A percentile compares a stretch with the other conserved stretches of the same genome.
phyloP scores from a whole-genome alignment of 2,113 vertebrate species.

The Gavia stellata region DNA sequence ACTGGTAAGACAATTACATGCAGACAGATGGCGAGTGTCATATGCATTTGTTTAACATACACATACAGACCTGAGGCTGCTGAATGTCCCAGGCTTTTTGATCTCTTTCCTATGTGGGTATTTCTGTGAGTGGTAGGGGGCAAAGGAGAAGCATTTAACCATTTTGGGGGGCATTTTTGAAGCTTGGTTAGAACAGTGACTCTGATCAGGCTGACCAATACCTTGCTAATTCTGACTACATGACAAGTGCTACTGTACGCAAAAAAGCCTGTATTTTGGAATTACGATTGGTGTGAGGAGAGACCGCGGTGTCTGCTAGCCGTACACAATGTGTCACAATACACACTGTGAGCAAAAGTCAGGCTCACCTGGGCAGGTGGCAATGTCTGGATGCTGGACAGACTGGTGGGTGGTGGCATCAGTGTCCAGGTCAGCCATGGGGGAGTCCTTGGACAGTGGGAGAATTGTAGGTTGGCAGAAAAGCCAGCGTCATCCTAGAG shows the following conservation, averaged over 20 bases:
- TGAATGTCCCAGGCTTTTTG: accelerated
- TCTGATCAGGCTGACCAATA: not conserved
- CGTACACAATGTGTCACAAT: accelerated
- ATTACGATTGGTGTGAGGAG: not conserved
- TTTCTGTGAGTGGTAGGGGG: not conserved
- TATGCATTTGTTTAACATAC: accelerated
- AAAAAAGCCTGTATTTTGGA: not conserved
- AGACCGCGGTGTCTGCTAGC: accelerated
- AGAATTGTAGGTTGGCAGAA: not conserved
- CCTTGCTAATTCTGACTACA: not conserved
- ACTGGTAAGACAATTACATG: not conserved
- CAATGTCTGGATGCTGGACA: not conserved
- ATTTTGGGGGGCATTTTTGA: not conserved
- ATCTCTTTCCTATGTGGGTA: not conserved
- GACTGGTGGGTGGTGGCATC: accelerated
- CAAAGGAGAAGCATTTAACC: not conserved
- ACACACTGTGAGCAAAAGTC: not conserved
- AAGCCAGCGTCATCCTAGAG: accelerated
- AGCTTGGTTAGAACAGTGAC: not conserved
- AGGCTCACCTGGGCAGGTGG: accelerated
- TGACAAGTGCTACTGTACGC: accelerated
- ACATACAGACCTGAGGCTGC: not conserved
- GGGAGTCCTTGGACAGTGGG: not conserved
- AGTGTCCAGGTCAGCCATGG: accelerated
- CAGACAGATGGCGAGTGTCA: not conserved